These are phyloP conservation scores for Microtus oregoni DNA, from an alignment of 2,113 vertebrate species.

Conservation along the genomic window DNA sequence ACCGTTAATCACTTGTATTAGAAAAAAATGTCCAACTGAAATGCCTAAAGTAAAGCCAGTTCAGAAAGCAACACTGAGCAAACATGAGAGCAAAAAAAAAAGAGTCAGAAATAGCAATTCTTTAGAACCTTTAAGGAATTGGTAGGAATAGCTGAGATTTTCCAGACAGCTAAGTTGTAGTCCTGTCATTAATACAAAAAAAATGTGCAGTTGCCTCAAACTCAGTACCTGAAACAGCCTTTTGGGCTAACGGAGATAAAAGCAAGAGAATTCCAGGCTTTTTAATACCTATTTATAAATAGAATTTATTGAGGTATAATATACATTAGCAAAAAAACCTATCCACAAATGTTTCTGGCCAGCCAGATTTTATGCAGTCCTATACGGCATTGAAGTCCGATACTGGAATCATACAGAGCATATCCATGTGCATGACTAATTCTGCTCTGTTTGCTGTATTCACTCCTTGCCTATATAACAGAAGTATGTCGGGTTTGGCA, in stretches of 20 bases:
- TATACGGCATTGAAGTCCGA: background rate
- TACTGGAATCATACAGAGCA: background rate
- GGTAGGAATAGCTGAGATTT: background rate
- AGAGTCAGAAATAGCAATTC: background rate
- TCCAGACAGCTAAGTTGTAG: background rate
- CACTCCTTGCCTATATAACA: background rate
- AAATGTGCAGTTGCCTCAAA: background rate
- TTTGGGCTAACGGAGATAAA: background rate
- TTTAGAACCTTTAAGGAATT: background rate
- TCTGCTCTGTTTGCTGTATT: background rate
- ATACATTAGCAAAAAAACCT: background rate
- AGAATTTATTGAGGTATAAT: background rate
- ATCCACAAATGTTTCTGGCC: constrained; percentile 12
- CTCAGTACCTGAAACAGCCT: background rate
- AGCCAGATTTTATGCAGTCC: background rate
- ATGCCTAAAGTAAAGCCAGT: constrained; percentile 15
- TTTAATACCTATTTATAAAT: background rate
- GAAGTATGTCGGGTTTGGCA: background rate
- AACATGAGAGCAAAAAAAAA: background rate
- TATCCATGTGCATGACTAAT: background rate
- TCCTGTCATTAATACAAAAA: background rate
- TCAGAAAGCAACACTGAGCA: background rate
- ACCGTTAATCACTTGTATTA: constrained; percentile 60
- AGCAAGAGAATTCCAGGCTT: background rate
- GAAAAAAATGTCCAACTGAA: constrained; percentile 13